Conservation (phyloP, 2,888 invertebrate species). For the Brenthis ino region DNA sequence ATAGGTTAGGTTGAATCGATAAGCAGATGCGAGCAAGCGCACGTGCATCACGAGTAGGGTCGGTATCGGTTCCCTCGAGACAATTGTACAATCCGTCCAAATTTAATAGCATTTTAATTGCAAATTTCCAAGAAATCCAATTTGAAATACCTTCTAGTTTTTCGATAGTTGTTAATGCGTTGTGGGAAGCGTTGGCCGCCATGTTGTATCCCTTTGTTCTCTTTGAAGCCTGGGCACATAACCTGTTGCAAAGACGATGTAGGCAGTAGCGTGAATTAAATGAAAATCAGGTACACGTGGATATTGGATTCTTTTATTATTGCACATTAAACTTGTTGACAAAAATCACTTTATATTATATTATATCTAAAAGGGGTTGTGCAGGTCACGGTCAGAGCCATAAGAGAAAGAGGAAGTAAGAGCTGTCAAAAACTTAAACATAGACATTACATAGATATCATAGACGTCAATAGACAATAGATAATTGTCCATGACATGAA, state of each 20-base stretch:
- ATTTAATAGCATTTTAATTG: not conserved
- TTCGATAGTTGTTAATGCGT: not conserved
- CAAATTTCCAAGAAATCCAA: slow-evolving; percentile 1
- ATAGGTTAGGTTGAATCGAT: not conserved
- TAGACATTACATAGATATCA: no score
- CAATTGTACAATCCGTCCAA: not conserved
- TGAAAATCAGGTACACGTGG: no score
- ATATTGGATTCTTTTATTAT: no score
- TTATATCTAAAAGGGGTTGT: no score
- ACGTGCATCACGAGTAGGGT: not conserved
- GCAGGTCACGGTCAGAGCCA: no score
- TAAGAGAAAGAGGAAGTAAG: no score
- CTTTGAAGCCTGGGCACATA: not conserved
- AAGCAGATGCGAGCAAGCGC: slow-evolving; percentile 5
- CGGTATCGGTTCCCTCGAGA: not conserved
- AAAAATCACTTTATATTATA: no score
- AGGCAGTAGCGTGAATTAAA: not conserved
- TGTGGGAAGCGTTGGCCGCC: not conserved
- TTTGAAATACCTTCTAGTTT: slow-evolving; percentile 5
- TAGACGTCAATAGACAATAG: no score
- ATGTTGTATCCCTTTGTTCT: not conserved
- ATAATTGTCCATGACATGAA: no score
- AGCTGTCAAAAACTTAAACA: no score
- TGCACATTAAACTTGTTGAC: no score
- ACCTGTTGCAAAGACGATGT: not conserved